Percentiles rank a stretch among this genome's conserved stretches.
Conservation (phyloP, 2,888 invertebrate species). For the Rhopalosiphum nymphaeae region DNA sequence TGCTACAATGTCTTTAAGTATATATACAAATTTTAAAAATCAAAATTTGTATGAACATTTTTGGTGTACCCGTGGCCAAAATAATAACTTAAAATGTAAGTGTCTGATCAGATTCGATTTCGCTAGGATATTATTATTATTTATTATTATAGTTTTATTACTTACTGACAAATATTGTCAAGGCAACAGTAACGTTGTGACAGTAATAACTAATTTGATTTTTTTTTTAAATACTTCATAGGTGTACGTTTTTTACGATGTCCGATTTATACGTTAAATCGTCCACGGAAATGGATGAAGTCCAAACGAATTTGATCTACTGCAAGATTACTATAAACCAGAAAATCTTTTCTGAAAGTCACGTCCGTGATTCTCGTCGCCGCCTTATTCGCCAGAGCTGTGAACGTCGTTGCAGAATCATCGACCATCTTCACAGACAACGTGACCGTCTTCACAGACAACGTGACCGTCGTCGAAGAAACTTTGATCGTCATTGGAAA, state of each 20-base stretch:
- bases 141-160: background rate
- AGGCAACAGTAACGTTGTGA: background rate
- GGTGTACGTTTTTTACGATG: background rate
- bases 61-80: too few relatives aligned
- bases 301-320: background rate
- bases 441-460: background rate
- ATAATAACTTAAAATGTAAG: too few relatives aligned
- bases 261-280: background rate
- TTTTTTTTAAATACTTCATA: background rate
- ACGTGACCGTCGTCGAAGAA: background rate
- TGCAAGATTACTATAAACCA: background rate
- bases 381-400: background rate
- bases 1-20: background rate
- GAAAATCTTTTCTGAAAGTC: background rate
- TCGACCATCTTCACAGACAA: too few relatives aligned
- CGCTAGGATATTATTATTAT: too few relatives aligned
- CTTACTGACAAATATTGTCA: background rate
- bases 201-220: background rate
- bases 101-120: too few relatives aligned
- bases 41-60: background rate
- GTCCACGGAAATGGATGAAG: background rate
- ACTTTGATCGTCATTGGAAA: background rate
- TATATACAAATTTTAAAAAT: background rate
- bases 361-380: background rate
- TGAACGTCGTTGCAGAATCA: background rate